Percentiles rank a stretch among this genome's conserved stretches.
Evolutionary conservation across 1,140 invertebrate species (phyloP).

Genomic region (Heliconius melpomene): DNA sequence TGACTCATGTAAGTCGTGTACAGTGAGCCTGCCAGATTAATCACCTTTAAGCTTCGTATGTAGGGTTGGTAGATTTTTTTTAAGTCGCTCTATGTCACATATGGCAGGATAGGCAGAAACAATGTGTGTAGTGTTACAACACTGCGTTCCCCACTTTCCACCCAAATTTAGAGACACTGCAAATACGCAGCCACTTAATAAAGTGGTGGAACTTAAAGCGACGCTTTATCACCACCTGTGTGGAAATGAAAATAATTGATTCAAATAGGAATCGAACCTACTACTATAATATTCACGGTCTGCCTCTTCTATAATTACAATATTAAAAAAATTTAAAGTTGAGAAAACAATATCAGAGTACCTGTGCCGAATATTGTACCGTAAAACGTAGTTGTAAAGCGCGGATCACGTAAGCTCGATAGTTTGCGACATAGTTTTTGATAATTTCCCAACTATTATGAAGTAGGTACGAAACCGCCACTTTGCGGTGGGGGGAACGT

Average conservation of each 20-base stretch:
- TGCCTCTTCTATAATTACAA: too few relatives aligned
- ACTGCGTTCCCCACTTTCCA: too few relatives aligned
- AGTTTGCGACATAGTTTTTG: conserved; percentile 39
- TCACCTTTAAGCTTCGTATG: conserved; percentile 3
- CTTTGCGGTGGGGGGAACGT: conserved; percentile 25
- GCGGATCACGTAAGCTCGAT: conserved; percentile 30
- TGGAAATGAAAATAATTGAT: too few relatives aligned
- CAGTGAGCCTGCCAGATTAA: conserved; percentile 1
- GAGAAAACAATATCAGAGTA: neutral
- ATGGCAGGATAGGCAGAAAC: too few relatives aligned
- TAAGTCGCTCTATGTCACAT: too few relatives aligned
- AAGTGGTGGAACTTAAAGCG: too few relatives aligned
- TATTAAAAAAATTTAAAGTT: neutral
- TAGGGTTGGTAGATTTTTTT: neutral
- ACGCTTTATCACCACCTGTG: too few relatives aligned
- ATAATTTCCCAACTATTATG: conserved; percentile 35
- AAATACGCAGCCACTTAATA: too few relatives aligned
- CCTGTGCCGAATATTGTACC: conserved; percentile 12
- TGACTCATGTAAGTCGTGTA: conserved; percentile 38
- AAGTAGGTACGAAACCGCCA: conserved; percentile 30
- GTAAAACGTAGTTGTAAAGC: conserved; percentile 28
- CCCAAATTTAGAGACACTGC: too few relatives aligned
- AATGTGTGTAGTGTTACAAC: too few relatives aligned
- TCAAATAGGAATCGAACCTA: too few relatives aligned
- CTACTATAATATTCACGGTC: too few relatives aligned